Evolutionary conservation across 2,888 invertebrate species (phyloP), one percentile per base, ranked within the genome.

Genomic region (Pachydiplax longipennis): DNA sequence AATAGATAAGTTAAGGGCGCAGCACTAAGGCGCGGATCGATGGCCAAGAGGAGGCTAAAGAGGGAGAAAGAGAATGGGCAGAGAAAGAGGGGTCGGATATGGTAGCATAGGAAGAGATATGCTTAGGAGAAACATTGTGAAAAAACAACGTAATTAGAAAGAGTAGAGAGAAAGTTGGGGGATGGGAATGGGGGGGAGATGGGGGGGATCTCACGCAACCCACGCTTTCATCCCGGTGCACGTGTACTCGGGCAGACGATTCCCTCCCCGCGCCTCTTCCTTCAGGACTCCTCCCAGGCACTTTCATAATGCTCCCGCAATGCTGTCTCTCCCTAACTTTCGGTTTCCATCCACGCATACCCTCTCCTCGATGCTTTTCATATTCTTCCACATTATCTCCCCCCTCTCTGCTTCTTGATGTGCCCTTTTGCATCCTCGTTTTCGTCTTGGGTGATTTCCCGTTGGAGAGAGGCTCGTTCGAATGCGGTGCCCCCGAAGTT

Each of bases 191-290:
- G 53, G 0, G 13, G 25, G 53, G 44, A 40, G 12, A 31, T 15
- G 40, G 82, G n/a, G 37, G 53, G 53, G 35, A 22, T 22, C 87
- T 87, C 83, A 83, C 83, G 83, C 83, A 83, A 58, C 83, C 87
- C 37, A 87, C 87, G 61, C 87, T 31, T 65, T 35, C 35, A 37
- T 40, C 58, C 82, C 12, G 13, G 87, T 87, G 61, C 87, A 87
- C 87, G 65, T 65, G 87, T 87, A 87, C 87, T 25, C 37, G n/a
- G 31, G 25, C 15, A 83, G 53, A 58, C 58, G 0, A 8, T 25
- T 44, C 44, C 65, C 25, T 65, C 53, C 81, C 10, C 81, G 2
- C 48, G 12, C 48, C 82, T 31, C 58, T 2, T 61, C 37, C 15
- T n/a, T 13, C 37, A 15, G 35, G 37, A 18, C 37, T 35, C 40